Evolutionary conservation across 2,113 vertebrate genomes (phyloP).

Genomic region (Odocoileus hemionus): DNA sequence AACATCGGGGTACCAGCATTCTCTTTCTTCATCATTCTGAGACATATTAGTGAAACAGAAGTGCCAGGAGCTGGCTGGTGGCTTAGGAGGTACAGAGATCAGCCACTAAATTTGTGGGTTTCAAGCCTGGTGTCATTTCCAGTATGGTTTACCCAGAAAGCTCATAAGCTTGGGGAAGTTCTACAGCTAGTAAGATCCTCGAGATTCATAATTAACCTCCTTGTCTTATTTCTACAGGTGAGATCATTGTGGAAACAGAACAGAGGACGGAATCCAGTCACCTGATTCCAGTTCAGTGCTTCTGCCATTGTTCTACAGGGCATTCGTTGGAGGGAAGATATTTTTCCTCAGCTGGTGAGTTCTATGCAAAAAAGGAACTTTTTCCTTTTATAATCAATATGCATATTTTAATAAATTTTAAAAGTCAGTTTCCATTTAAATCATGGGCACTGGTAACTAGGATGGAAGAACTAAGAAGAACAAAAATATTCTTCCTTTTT

Average conservation of each 20-base stretch:
- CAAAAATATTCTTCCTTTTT: neutral
- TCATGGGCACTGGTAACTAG: neutral
- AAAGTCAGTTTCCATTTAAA: constrained; percentile 24
- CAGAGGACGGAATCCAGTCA: neutral
- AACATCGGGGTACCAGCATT: neutral
- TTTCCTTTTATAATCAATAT: neutral
- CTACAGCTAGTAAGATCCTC: neutral
- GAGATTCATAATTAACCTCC: neutral
- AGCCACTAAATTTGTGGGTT: neutral
- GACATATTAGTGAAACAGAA: neutral
- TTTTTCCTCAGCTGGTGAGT: constrained; percentile 48
- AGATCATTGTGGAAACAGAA: neutral
- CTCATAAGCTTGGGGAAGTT: neutral
- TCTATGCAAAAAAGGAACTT: neutral
- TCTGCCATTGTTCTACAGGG: neutral
- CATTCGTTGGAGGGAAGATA: neutral
- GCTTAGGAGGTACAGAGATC: neutral
- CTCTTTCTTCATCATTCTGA: neutral
- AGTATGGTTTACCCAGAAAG: neutral
- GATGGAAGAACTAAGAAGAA: neutral
- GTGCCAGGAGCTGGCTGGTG: neutral
- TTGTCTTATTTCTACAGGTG: neutral
- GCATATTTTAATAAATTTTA: neutral
- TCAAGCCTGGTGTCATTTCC: neutral
- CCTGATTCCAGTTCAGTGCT: neutral